Percentiles rank a stretch among this genome's conserved stretches.
Conservation (phyloP, 2,888 invertebrate species). For the Drosophila neutralis region DNA sequence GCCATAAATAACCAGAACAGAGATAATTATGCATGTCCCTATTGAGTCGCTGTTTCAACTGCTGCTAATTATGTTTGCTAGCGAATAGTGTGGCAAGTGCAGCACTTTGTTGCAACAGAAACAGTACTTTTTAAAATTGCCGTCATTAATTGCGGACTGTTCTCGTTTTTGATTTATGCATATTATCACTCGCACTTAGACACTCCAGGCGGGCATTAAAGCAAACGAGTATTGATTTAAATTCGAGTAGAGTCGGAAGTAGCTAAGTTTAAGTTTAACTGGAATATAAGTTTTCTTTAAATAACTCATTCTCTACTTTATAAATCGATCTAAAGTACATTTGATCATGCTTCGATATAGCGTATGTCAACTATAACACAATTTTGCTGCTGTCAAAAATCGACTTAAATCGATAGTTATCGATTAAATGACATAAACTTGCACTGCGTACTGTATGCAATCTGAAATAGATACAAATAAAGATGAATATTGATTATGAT, state of each 20-base stretch:
- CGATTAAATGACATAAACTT: neutral
- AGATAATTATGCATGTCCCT: constrained; percentile 71
- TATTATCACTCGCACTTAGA: constrained; percentile 1
- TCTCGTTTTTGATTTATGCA: constrained; percentile 63
- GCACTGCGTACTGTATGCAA: neutral
- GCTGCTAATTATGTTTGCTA: constrained; percentile 62
- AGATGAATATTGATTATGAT: neutral
- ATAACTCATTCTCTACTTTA: rapidly evolving
- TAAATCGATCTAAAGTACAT: neutral
- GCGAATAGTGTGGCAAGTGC: constrained; percentile 16
- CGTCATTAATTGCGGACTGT: constrained; percentile 64
- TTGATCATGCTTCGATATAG: neutral
- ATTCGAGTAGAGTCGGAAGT: neutral
- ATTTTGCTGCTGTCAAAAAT: neutral
- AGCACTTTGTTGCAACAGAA: constrained; percentile 22
- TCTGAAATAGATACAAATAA: neutral
- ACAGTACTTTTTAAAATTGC: constrained; percentile 49
- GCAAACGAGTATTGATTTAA: neutral
- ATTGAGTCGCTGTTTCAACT: constrained; percentile 8
- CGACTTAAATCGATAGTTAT: neutral
- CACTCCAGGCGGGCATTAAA: neutral
- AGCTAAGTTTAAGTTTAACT: neutral
- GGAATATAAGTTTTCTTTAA: neutral
- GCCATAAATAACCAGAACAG: constrained; percentile 67
- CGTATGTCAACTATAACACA: neutral